Percentiles rank a stretch among this genome's conserved stretches.
phyloP scores from a whole-genome alignment of 92 coral and sea anemone species.

The Phymanthus crucifer region DNA sequence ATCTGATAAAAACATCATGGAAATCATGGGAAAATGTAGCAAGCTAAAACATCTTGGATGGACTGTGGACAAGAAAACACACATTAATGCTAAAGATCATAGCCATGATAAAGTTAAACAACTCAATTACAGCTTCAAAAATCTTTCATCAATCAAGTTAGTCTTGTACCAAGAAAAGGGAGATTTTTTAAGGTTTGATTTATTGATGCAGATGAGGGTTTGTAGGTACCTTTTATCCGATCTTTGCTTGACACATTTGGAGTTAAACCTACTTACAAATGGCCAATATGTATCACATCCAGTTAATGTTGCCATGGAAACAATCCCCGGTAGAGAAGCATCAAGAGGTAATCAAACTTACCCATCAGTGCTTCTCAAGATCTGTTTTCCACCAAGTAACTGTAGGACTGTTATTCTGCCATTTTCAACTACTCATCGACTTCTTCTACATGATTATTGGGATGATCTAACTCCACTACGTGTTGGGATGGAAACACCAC shows the following conservation, averaged over 20 bases:
- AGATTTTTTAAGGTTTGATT: neutral
- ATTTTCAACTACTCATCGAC: neutral
- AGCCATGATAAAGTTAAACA: neutral
- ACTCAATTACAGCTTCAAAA: neutral
- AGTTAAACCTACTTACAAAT: neutral
- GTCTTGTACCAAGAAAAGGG: neutral
- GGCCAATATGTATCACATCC: neutral
- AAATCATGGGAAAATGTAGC: neutral
- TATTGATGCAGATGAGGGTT: neutral
- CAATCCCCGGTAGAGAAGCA: neutral
- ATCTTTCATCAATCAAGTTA: slow-evolving; percentile 21
- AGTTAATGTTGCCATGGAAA: neutral
- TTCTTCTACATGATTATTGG: neutral
- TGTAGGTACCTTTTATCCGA: neutral
- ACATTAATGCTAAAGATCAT: neutral
- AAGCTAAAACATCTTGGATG: slow-evolving; percentile 25
- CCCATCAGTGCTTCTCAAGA: neutral
- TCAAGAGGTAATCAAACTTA: neutral
- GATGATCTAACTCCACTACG: no score
- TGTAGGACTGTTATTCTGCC: neutral
- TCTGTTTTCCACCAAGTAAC: neutral
- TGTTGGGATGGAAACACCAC: neutral
- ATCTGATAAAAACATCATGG: slow-evolving; percentile 18
- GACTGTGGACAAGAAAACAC: neutral
- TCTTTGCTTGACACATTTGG: neutral